Evolutionary conservation across 2,113 vertebrate species (phyloP).

Genomic region (Burhinus bistriatus): DNA sequence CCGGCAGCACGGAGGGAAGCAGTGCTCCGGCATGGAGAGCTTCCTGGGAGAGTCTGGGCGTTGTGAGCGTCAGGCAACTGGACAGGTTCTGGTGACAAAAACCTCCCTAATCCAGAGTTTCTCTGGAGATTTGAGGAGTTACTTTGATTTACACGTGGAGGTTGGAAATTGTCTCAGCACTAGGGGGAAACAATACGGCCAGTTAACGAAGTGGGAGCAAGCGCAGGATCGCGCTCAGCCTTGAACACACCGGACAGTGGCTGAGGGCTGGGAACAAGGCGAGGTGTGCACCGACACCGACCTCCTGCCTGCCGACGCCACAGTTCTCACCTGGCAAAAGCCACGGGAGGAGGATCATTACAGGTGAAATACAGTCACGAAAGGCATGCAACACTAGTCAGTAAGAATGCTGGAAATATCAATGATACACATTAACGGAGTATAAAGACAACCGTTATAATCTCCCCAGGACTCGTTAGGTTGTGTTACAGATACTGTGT

Average conservation of each 20-base stretch:
- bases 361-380: accelerated
- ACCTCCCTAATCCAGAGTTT: not conserved
- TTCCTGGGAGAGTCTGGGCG: not conserved
- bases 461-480: no score
- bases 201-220: not conserved
- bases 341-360: accelerated
- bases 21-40: accelerated
- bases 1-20: no score
- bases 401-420: not conserved
- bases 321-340: no score
- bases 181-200: no score
- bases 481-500: accelerated
- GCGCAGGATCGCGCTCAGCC: not conserved
- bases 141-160: not conserved
- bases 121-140: not conserved
- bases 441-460: not conserved
- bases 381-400: not conserved
- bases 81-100: not conserved
- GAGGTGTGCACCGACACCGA: accelerated
- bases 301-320: accelerated
- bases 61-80: not conserved
- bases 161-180: not conserved
- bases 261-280: accelerated
- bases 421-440: not conserved
- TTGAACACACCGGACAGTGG: no score